Conservation (phyloP, 2,113 vertebrate genomes). For the Brienomyrus longianalis region DNA sequence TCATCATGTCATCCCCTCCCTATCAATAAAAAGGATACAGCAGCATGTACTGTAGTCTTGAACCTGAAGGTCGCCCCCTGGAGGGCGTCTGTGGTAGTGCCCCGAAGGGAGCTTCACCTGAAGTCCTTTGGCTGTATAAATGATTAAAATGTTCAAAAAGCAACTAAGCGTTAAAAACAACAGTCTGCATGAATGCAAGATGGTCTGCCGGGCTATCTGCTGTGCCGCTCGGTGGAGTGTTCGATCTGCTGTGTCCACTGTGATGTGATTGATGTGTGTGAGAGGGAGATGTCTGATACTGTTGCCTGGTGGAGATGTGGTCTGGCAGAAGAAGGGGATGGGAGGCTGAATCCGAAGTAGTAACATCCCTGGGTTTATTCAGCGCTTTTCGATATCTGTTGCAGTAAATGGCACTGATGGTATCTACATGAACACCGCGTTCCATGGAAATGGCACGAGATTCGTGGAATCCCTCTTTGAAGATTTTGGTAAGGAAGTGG, state of each 20-base stretch:
- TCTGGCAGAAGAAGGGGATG: neutral
- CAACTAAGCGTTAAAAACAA: neutral
- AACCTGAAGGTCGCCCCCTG: neutral
- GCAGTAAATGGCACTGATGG: constrained; percentile 75
- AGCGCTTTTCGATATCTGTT: constrained; percentile 16
- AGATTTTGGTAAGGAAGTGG: constrained; percentile 73
- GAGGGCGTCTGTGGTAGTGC: neutral
- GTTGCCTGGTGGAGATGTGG: neutral
- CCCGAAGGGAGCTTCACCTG: neutral
- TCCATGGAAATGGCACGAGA: constrained; percentile 88
- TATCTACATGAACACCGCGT: constrained; percentile 85
- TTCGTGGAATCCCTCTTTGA: constrained; percentile 97
- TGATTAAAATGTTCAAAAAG: neutral
- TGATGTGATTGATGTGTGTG: neutral
- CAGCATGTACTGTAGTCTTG: neutral
- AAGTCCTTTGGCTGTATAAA: neutral
- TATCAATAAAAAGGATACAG: neutral
- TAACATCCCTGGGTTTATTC: neutral
- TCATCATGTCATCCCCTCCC: neutral
- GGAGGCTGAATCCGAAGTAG: neutral
- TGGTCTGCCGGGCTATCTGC: neutral
- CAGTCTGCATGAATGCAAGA: neutral
- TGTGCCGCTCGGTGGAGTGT: neutral
- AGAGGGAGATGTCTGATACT: neutral
- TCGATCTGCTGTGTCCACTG: neutral